Conservation (phyloP, 2,797 vertebrate genomes). For the Amblyraja radiata region DNA sequence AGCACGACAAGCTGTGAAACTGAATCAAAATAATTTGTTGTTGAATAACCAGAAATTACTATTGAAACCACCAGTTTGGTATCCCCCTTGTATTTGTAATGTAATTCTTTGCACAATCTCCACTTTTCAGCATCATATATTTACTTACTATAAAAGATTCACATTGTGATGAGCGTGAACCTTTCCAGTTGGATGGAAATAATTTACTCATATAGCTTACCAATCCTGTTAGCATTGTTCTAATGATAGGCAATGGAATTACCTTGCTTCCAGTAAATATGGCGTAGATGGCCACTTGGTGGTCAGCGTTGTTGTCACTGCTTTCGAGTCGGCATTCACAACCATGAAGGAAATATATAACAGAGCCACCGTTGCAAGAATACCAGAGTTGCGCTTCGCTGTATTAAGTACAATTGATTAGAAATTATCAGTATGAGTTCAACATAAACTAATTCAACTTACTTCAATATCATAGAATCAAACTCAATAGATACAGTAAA, state of each 20-base stretch:
- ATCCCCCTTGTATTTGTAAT: neutral
- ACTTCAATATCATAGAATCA: neutral
- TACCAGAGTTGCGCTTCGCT: constrained; percentile 61
- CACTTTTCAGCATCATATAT: neutral
- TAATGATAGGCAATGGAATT: constrained; percentile 42
- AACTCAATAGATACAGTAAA: too few species aligned
- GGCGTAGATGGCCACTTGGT: constrained; percentile 91
- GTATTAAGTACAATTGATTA: neutral
- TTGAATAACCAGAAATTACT: neutral
- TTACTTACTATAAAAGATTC: neutral
- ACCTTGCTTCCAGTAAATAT: constrained; percentile 88
- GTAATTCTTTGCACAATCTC: neutral
- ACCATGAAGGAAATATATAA: constrained; percentile 57
- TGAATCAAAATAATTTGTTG: neutral
- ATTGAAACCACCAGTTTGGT: too few species aligned
- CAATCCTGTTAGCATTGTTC: constrained; percentile 40
- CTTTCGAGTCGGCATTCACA: constrained; percentile 77
- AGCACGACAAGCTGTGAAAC: neutral
- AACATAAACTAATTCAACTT: too few species aligned
- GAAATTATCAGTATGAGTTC: neutral
- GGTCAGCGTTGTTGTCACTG: constrained; percentile 82
- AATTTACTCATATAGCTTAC: constrained; percentile 41
- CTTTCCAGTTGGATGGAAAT: neutral
- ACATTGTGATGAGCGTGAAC: neutral
- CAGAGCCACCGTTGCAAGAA: constrained; percentile 57